Evolutionary conservation across 2,113 vertebrate species (phyloP).

Genomic region (Oenanthe oenanthe): DNA sequence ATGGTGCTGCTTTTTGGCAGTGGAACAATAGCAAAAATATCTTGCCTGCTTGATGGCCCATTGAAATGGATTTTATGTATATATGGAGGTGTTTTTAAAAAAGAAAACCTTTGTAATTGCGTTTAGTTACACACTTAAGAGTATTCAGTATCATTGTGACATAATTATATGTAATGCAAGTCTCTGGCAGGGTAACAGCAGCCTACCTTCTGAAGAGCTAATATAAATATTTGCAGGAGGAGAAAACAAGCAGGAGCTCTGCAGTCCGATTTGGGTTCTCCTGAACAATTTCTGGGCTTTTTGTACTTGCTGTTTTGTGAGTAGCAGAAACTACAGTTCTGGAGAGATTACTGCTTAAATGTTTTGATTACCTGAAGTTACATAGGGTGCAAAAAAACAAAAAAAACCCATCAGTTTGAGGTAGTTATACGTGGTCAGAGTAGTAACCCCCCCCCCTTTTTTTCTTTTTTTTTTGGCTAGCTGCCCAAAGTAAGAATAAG

Average conservation of each 20-base stretch:
- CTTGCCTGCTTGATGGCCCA: not conserved
- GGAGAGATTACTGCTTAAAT: not conserved
- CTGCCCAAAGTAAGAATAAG: not conserved
- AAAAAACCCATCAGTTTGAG: not conserved
- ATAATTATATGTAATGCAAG: not conserved
- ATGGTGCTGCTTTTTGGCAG: not conserved
- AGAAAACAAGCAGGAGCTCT: not conserved
- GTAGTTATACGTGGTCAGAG: not conserved
- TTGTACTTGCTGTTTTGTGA: not conserved
- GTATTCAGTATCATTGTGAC: not conserved
- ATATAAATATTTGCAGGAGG: constrained; percentile 5
- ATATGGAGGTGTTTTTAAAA: not conserved
- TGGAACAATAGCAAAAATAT: not conserved
- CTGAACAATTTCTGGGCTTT: not conserved
- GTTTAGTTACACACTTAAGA: not conserved
- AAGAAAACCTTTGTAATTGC: not conserved
- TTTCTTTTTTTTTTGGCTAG: not conserved
- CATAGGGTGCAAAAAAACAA: too few relatives aligned
- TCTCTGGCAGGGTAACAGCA: not conserved
- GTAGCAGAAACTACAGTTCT: not conserved
- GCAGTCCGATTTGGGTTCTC: not conserved
- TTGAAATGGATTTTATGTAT: not conserved
- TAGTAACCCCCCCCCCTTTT: accelerated
- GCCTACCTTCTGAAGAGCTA: not conserved
- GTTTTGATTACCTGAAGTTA: not conserved